These are phyloP conservation scores for Choloepus didactylus DNA, from an alignment of 2,797 vertebrate species.

Conservation along the genomic window DNA sequence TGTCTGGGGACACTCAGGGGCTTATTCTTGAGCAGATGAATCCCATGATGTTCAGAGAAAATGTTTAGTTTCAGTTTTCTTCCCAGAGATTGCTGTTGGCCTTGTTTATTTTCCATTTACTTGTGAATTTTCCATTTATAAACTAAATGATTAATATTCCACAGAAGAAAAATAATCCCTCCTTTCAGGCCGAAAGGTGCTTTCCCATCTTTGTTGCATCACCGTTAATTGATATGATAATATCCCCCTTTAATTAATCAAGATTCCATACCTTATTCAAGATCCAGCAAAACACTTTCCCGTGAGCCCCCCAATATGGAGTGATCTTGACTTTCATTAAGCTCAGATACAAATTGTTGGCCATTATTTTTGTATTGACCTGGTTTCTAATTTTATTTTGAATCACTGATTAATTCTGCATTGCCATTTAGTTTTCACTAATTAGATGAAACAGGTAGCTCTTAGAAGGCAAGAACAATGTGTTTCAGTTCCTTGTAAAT, in stretches of 20 bases:
- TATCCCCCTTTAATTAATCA: background rate
- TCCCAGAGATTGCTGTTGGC: background rate
- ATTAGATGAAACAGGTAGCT: background rate
- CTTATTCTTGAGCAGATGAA: background rate
- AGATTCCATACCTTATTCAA: slow-evolving; percentile 22
- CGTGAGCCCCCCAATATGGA: background rate
- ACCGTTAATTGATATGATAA: slow-evolving; percentile 41
- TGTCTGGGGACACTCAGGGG: background rate
- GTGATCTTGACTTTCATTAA: background rate
- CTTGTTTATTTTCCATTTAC: slow-evolving; percentile 32
- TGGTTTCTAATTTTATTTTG: background rate
- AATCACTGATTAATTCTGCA: background rate
- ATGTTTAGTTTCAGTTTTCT: background rate
- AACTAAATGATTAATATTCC: background rate
- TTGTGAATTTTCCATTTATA: slow-evolving; percentile 27
- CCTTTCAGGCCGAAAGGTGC: background rate
- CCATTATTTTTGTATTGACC: slow-evolving; percentile 2
- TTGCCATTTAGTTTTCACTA: slow-evolving; percentile 26
- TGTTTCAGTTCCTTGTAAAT: background rate
- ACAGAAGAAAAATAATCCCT: background rate
- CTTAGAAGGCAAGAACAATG: slow-evolving; percentile 27
- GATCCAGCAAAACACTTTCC: background rate
- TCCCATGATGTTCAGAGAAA: background rate
- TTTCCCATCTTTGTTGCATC: background rate
- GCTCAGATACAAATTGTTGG: background rate